Percentiles rank a stretch among this genome's conserved stretches.
These are phyloP conservation scores for Ichneumoninae sp. DNA, from an alignment of 2,888 invertebrate species.

Conservation along the genomic window DNA sequence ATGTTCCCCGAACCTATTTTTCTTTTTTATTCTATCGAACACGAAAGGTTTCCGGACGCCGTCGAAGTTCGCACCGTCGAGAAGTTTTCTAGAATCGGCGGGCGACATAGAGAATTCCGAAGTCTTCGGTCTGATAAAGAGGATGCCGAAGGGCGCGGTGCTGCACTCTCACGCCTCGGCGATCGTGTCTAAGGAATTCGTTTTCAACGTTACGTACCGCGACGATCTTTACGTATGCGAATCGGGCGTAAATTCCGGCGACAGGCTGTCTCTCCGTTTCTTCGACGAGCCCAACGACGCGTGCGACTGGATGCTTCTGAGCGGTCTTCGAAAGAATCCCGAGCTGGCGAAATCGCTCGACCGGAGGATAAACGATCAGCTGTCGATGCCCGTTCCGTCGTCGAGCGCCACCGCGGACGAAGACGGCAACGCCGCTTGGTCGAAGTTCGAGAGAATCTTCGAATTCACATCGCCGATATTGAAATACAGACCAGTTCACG, in stretches of 20 bases:
- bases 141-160: slow-evolving; percentile 91
- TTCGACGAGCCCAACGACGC: slow-evolving; percentile 66
- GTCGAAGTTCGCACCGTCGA: slow-evolving; percentile 87
- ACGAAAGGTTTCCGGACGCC: slow-evolving; percentile 77
- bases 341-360: slow-evolving; percentile 80
- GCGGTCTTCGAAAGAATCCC: slow-evolving; percentile 71
- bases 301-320: slow-evolving; percentile 77
- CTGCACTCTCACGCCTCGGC: slow-evolving; percentile 90
- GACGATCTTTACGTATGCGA: slow-evolving; percentile 87
- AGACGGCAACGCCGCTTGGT: slow-evolving; percentile 87
- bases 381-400: slow-evolving; percentile 85
- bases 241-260: slow-evolving; percentile 71
- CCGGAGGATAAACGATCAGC: slow-evolving; percentile 85
- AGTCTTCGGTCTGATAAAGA: slow-evolving; percentile 88
- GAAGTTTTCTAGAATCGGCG: slow-evolving; percentile 88
- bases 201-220: slow-evolving; percentile 88
- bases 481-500: slow-evolving; percentile 88
- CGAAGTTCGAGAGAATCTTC: slow-evolving; percentile 86
- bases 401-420: slow-evolving; percentile 83
- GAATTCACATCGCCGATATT: slow-evolving; percentile 85
- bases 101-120: slow-evolving; percentile 87
- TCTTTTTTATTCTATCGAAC: not conserved
- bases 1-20: not conserved
- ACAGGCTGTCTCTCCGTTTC: slow-evolving; percentile 69
- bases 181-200: slow-evolving; percentile 87